Evolutionary conservation across 1,140 invertebrate species (phyloP).

Genomic region (Brachionus calyciflorus): DNA sequence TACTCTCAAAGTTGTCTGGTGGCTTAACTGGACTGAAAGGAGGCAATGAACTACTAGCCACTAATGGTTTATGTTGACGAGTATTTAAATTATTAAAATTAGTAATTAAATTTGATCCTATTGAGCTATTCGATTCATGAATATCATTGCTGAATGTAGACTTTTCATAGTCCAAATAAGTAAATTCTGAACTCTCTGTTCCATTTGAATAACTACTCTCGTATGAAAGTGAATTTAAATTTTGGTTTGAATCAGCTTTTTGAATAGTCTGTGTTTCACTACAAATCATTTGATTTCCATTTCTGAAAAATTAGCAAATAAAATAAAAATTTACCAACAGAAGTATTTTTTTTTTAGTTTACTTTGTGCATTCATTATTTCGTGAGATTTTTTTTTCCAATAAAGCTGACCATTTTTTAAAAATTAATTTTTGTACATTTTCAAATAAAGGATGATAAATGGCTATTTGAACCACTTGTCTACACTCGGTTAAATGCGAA

Average conservation of each 20-base stretch:
- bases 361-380: background rate
- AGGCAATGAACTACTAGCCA: background rate
- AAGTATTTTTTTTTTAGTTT: background rate
- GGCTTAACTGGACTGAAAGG: background rate
- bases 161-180: constrained; percentile 9
- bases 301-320: background rate
- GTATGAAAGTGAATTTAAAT: background rate
- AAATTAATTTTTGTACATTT: background rate
- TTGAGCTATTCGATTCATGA: constrained; percentile 1
- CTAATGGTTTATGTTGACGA: background rate
- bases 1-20: background rate
- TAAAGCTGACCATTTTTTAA: constrained; percentile 9
- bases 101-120: background rate
- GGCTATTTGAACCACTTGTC: background rate
- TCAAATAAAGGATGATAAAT: constrained; percentile 14
- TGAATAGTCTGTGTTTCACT: background rate
- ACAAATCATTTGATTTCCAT: background rate
- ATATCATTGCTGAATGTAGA: background rate
- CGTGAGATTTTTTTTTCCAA: background rate
- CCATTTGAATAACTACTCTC: background rate
- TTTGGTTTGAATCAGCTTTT: background rate
- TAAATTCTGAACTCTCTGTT: constrained; percentile 5
- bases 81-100: background rate
- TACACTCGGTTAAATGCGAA: background rate
- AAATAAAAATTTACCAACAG: background rate